Conservation (phyloP, 2,888 invertebrate genomes). For the Lepidonotus clava region DNA sequence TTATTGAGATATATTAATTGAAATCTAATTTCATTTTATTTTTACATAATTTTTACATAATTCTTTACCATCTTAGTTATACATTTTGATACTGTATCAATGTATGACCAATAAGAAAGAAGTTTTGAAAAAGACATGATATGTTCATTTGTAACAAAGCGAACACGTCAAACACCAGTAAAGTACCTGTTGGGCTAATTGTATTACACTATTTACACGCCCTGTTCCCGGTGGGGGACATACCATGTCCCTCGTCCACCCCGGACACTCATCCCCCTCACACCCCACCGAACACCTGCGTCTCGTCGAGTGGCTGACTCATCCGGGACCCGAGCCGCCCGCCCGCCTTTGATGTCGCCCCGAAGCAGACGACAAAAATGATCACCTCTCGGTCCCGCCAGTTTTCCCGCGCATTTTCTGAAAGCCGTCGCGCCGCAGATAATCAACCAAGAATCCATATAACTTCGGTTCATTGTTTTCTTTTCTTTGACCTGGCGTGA, state of each 20-base stretch:
- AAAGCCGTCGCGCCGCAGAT: neutral
- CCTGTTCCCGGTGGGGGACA: neutral
- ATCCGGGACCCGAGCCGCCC: constrained; percentile 7
- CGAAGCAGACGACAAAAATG: constrained; percentile 17
- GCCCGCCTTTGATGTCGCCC: neutral
- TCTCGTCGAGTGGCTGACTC: constrained; percentile 26
- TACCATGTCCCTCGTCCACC: neutral
- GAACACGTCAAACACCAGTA: too few species aligned
- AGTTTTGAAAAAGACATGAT: too few species aligned
- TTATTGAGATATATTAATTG: too few species aligned
- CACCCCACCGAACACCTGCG: constrained; percentile 43
- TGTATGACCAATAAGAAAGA: too few species aligned
- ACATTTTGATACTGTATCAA: too few species aligned
- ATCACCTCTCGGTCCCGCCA: constrained; percentile 35
- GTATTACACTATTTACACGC: neutral
- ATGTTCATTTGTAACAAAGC: too few species aligned
- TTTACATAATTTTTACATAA: too few species aligned
- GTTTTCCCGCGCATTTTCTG: neutral
- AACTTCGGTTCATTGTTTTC: too few species aligned
- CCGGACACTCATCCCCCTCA: neutral
- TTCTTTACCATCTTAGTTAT: too few species aligned
- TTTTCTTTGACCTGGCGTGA: too few species aligned
- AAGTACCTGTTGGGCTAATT: too few species aligned
- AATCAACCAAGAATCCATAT: neutral
- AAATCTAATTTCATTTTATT: too few species aligned